These are phyloP conservation scores for Orycteropus afer DNA, from an alignment of 2,113 vertebrate species.

Conservation along the genomic window DNA sequence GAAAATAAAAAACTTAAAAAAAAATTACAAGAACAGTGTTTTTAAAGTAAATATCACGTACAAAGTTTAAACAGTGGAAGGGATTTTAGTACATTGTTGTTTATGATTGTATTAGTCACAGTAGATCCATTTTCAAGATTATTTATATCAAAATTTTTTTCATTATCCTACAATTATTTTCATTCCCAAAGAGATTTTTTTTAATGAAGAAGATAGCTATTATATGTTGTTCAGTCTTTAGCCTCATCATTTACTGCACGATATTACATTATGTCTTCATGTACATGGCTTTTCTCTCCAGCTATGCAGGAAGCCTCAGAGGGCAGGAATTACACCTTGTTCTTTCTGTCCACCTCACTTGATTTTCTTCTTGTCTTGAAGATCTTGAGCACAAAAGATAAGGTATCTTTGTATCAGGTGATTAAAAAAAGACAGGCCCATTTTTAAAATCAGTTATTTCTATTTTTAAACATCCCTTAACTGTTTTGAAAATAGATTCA, in stretches of 20 bases:
- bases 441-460: neutral
- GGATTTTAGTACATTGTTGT: neutral
- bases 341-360: neutral
- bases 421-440: neutral
- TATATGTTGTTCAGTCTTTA: neutral
- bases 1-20: slow-evolving; percentile 25
- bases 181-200: neutral
- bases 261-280: neutral
- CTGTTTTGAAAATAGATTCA: slow-evolving; percentile 31
- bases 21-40: neutral
- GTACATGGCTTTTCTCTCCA: neutral
- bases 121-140: neutral
- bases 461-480: slow-evolving; percentile 31
- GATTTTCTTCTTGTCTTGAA: neutral
- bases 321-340: neutral
- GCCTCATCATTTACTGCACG: neutral
- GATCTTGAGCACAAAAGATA: neutral
- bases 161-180: neutral
- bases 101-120: neutral
- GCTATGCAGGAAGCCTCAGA: neutral
- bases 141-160: neutral
- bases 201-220: neutral
- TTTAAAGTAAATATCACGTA: neutral
- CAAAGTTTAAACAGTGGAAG: neutral
- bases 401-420: neutral